Base-by-base conservation (phyloP, 2,113 vertebrate species). In the Phaethornis superciliosus region DNA sequence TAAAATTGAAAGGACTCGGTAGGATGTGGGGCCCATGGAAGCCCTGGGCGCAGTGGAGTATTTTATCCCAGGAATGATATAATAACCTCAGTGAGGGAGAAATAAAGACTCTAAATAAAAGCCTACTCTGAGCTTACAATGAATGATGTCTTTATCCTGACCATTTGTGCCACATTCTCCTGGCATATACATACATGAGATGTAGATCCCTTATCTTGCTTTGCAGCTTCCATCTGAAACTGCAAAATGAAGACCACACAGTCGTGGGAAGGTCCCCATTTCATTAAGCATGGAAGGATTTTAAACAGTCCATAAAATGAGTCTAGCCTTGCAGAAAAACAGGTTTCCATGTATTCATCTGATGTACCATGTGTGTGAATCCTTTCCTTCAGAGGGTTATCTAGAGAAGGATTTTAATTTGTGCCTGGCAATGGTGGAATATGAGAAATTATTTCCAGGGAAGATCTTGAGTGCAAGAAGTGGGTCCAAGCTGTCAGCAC, bases 381-480 rank as follows among this genome's bases (percentile, higher is more conserved):
- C 30, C 71, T 94, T 55, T 75, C 76, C 82, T 95, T 88, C 82
- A 82, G 75, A 2, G 5, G 46, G 59, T 91, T 91, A 58, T 81
- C 88, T 83, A 68, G 46, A 94, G 69, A 91, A 76, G 65, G 80
- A 32, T 85, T 56, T 70, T 80, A 68, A 93, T 81, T 89, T 90
- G 93, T 92, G 85, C 52, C 64, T 88, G 79, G 59, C 82, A 84
- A 33, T 58, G 69, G 80, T 85, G 88, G 85, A 96, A 91, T 95
- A 96, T 71, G 60, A 76, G 82, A 79, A 91, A 93, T 91, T 88
- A 94, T 93, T 93, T 94, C 64, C 85, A 42, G 35, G 69, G 79
- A 91, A 86, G 79, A 90, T 60, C 80, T 21, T 14, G 77, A 90
- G 79, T 40, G 76, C 80, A 65, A 94, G 88, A 44, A 94, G 88